Percentiles rank a stretch among this genome's conserved stretches.
These are phyloP conservation scores for Neodontobutis hainanensis DNA, from an alignment of 2,113 vertebrate genomes.

Conservation along the genomic window DNA sequence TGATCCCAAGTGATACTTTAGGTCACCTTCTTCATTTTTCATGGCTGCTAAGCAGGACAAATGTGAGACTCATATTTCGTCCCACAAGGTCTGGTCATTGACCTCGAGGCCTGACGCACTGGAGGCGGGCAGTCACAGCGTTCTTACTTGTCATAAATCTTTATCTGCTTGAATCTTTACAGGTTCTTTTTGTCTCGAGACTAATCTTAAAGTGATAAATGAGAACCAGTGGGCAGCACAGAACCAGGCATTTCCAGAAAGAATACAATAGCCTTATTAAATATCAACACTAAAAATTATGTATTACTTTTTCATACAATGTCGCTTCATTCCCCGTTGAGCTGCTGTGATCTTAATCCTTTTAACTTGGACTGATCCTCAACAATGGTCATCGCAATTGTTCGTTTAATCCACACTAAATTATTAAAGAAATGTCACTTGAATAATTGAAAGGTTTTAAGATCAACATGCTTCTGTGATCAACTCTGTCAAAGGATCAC, in stretches of 20 bases:
- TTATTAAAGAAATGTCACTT: constrained; percentile 69
- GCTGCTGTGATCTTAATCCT: constrained; percentile 15
- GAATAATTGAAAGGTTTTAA: constrained; percentile 62
- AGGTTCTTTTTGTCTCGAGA: constrained; percentile 9
- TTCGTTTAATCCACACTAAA: constrained; percentile 54
- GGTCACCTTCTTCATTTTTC: constrained; percentile 71
- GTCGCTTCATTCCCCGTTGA: not conserved
- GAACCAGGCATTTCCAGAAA: constrained; percentile 5
- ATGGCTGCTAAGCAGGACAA: constrained; percentile 67
- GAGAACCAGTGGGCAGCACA: not conserved
- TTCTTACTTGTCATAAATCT: constrained; percentile 55
- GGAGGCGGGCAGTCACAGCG: constrained; percentile 18
- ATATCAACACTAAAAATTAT: constrained; percentile 3
- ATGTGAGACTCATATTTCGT: constrained; percentile 61
- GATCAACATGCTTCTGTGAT: constrained; percentile 1
- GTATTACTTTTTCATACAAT: constrained; percentile 4
- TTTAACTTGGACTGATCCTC: not conserved
- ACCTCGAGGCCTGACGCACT: constrained; percentile 37
- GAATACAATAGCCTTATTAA: not conserved
- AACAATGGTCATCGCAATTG: constrained; percentile 32
- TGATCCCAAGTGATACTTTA: constrained; percentile 51
- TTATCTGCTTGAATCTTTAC: constrained; percentile 51
- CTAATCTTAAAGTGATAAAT: constrained; percentile 21
- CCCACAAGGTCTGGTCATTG: constrained; percentile 50
- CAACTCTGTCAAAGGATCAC: constrained; percentile 12